Evolutionary conservation across 2,888 invertebrate species (phyloP), one percentile per base, ranked within the genome.

Genomic region (Dexiosoma caninum): DNA sequence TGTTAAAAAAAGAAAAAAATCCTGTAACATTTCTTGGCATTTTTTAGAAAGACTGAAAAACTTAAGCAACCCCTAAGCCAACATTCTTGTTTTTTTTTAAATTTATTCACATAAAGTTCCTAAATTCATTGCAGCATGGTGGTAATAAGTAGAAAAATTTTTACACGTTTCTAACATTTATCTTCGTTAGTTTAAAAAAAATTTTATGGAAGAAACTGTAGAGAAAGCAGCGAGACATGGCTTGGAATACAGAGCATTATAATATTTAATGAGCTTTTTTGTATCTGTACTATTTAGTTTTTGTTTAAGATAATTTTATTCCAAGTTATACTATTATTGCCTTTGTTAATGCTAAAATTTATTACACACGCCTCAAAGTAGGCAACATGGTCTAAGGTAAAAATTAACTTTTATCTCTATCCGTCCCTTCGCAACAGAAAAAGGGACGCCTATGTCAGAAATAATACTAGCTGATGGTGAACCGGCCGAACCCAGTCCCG

Each of bases 101-200:
- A 30, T 42, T 35, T 6, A 35, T 21, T 6, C 12, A 12, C 5
- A n/a, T n/a, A 21, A 14, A 32, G 10, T 44, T 37, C 46, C 37
- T 44, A 3, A 40, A 57, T 49, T 71, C 77, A 59, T 23, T 66
- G 77, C 42, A 59, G 62, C 77, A 35, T 57, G 64, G 1, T 64
- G 59, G 49, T 67, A 67, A 75, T 62, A 62, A 77, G 69, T 59
- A 59, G 40, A 19, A 60, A 53, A 10, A 81, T 81, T 77, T 69
- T 64, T 72, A 57, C 81, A 81, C 81, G 81, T 81, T 64, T 49
- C 21, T 5, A 27, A 37, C 81, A 81, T 81, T 81, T 81, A 77
- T 81, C 81, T 81, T 81, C 81, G 81, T 81, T 81, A 81, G 67
- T 40, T 67, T 66, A 8, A 62, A 66, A 49, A 42, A 32, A 37